Evolutionary conservation across 2,113 vertebrate species (phyloP).

Genomic region (Tichodroma muraria): DNA sequence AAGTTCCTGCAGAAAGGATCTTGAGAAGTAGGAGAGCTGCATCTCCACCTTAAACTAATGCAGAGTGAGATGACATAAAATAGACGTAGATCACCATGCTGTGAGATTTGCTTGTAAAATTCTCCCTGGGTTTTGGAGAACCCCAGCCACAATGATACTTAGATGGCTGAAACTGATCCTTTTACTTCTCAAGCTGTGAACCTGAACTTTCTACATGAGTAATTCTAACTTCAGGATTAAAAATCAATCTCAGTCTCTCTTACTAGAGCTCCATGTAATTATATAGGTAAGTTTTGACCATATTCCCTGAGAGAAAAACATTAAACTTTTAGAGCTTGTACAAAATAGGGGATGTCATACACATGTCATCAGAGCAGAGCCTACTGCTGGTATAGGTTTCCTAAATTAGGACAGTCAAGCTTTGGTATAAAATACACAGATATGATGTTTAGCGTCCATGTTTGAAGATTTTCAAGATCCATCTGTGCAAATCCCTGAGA

Average conservation of each 20-base stretch:
- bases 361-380: background rate
- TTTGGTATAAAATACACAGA: background rate
- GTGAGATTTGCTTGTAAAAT: background rate
- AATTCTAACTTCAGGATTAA: background rate
- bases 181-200: background rate
- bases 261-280: background rate
- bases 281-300: background rate
- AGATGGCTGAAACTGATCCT: background rate
- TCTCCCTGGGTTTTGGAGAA: background rate
- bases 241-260: background rate
- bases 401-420: background rate
- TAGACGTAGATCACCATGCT: background rate
- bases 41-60: background rate
- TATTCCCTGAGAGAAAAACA: background rate
- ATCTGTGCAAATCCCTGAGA: background rate
- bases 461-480: background rate
- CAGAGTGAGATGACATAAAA: background rate
- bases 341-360: background rate
- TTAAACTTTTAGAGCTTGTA: background rate
- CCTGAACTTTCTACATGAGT: background rate
- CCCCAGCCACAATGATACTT: background rate
- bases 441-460: background rate
- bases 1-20: background rate
- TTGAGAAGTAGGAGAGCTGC: background rate
- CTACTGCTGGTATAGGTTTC: background rate